Base-by-base conservation (phyloP, 92 coral and sea anemone genomes). In the Meandrina meandrites region DNA sequence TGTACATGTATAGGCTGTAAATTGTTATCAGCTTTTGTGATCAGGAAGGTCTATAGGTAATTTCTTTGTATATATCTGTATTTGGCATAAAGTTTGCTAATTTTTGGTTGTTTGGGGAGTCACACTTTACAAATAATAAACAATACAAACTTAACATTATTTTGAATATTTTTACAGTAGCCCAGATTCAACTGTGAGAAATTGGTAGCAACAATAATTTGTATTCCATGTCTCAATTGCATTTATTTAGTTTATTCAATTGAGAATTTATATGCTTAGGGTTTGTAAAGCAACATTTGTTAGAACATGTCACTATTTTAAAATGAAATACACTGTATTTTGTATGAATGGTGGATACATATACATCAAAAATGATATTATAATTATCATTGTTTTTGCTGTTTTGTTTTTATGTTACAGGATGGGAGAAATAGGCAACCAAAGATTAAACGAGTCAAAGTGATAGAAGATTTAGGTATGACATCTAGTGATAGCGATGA, bases 391-490 rank as follows among this genome's bases (percentile, higher is more conserved):
- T n/a, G 14, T 17, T 35, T 66, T 42, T 30, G 68, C 51, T 6
- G 0, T 12, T 24, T 58, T 56, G 17, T 24, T 40, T 60, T 24
- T n/a, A n/a, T 32, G 17, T 27, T 76, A 8, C 45, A 85, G 88
- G 88, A 85, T 64, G 88, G 88, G 88, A 85, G 19, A 73, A 45
- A 75, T 76, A 78, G 88, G 50, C 82, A 42, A 62, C 88, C 82
- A 42, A 85, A 76, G 53, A 76, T 45, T 19, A 85, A 85, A 78
- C 82, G 88, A 85, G 62, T 67, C 45, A 85, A 76, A 64, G 64
- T 83, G 8, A 45, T 36, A 75, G 27, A 85, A 28, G 88, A 85
- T 85, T 82, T 66, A 76, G 88, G 88, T 85, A 85, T 85, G 88
- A 85, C 82, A 85, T 85, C 88, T 10, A 78, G 81, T 3, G 75